phyloP scores from a whole-genome alignment of 2,797 vertebrate genomes.

The Agapornis canus region DNA sequence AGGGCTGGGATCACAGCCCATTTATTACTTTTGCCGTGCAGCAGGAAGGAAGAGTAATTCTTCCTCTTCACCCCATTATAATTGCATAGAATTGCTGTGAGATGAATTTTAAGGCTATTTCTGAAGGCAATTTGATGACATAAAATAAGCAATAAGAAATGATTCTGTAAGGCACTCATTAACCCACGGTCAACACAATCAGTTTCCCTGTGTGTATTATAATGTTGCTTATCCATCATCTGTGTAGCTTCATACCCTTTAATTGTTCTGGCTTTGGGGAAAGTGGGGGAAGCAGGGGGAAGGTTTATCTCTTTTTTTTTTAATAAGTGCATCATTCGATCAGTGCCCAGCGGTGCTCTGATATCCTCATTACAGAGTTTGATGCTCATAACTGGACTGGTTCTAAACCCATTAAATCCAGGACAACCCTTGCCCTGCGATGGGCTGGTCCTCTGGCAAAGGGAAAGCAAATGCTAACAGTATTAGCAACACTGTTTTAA shows the following conservation, averaged over 20 bases:
- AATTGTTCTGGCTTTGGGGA: constrained; percentile 27
- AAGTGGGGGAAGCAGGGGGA: background rate
- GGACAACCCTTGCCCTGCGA: background rate
- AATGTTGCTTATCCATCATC: constrained; percentile 70
- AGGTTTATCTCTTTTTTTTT: background rate
- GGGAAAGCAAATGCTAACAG: constrained; percentile 18
- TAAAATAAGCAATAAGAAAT: constrained; percentile 55
- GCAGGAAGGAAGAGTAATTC: constrained; percentile 47
- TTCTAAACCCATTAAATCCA: background rate
- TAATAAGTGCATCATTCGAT: background rate
- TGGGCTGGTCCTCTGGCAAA: background rate
- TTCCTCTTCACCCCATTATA: constrained; percentile 24
- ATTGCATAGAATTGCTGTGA: background rate
- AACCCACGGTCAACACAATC: constrained; percentile 67
- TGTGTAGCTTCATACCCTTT: constrained; percentile 26
- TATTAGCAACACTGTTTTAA: background rate
- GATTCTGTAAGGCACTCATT: constrained; percentile 65
- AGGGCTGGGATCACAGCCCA: background rate
- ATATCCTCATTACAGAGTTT: background rate
- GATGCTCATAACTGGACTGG: background rate
- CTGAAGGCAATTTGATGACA: constrained; percentile 54
- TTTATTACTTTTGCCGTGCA: constrained; percentile 44
- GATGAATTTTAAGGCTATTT: constrained; percentile 45
- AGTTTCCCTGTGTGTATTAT: constrained; percentile 56
- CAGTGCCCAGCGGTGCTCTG: background rate